phyloP scores from a whole-genome alignment of 2,888 invertebrate genomes.

The Parnassius orleans region DNA sequence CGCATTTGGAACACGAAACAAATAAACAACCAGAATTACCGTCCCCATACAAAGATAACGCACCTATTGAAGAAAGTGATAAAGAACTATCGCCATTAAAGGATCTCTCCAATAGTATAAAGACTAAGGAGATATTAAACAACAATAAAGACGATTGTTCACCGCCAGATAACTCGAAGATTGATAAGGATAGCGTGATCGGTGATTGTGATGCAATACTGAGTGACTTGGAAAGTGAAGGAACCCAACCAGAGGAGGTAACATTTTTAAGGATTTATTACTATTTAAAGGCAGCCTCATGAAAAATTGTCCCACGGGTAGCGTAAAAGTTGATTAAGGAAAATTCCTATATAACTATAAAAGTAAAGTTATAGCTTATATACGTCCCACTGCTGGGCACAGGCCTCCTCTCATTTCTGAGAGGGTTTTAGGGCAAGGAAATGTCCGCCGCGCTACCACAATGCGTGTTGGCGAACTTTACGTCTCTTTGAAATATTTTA shows the following conservation, averaged over 20 bases:
- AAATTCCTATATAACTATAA: no score
- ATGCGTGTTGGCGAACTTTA: no score
- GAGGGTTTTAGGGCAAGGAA: no score
- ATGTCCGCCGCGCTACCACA: no score
- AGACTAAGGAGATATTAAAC: conserved; percentile 60
- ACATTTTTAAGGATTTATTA: conserved; percentile 24
- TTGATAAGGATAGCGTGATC: conserved; percentile 83
- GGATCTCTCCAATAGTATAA: conserved; percentile 57
- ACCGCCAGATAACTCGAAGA: conserved; percentile 64
- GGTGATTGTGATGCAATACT: conserved; percentile 84
- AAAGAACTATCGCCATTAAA: conserved; percentile 60
- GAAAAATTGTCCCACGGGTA: no score
- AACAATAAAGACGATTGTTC: conserved; percentile 75
- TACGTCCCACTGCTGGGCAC: no score
- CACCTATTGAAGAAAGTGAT: conserved; percentile 51
- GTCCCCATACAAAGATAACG: conserved; percentile 50
- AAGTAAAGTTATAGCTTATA: no score
- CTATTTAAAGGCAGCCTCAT: no score
- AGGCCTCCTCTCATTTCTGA: no score
- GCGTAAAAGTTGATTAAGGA: no score
- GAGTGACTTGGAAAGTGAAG: conserved; percentile 93
- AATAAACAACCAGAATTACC: conserved; percentile 41
- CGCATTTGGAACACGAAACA: conserved; percentile 41
- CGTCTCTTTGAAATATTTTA: no score
- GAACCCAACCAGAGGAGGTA: conserved; percentile 92